phyloP scores from a whole-genome alignment of 2,113 vertebrate species.

The Mesitornis unicolor region DNA sequence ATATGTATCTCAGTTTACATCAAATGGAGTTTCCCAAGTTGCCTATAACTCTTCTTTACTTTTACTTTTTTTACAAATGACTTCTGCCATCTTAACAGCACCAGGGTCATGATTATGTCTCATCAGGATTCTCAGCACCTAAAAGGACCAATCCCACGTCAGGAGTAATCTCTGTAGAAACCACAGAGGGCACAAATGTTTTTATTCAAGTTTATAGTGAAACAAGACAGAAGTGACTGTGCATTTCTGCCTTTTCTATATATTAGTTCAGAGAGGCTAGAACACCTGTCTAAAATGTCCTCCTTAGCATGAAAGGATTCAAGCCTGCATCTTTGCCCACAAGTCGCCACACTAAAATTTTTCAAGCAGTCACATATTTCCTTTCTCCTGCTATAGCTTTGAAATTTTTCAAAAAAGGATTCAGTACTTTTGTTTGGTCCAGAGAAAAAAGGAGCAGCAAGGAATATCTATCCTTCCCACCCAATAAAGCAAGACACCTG shows the following conservation, averaged over 20 bases:
- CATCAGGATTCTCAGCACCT: neutral
- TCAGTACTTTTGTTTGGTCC: neutral
- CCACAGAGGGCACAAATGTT: neutral
- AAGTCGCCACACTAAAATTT: neutral
- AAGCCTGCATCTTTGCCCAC: neutral
- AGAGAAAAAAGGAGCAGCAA: neutral
- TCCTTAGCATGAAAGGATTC: neutral
- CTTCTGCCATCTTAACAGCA: neutral
- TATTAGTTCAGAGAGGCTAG: neutral
- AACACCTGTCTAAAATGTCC: neutral
- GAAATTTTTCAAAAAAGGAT: neutral
- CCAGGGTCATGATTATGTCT: neutral
- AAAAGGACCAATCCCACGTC: neutral
- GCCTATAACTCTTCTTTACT: neutral
- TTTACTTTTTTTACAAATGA: neutral
- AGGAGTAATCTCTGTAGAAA: neutral
- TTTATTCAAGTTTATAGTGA: neutral
- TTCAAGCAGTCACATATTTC: neutral
- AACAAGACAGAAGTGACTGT: neutral
- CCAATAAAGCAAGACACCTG: neutral
- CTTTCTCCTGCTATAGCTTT: neutral
- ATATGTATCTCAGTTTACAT: neutral
- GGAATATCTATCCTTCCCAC: neutral
- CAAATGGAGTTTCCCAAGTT: neutral
- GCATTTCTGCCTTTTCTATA: neutral